Base-by-base conservation (phyloP, 2,888 invertebrate genomes). In the Drosophila sordidula region DNA sequence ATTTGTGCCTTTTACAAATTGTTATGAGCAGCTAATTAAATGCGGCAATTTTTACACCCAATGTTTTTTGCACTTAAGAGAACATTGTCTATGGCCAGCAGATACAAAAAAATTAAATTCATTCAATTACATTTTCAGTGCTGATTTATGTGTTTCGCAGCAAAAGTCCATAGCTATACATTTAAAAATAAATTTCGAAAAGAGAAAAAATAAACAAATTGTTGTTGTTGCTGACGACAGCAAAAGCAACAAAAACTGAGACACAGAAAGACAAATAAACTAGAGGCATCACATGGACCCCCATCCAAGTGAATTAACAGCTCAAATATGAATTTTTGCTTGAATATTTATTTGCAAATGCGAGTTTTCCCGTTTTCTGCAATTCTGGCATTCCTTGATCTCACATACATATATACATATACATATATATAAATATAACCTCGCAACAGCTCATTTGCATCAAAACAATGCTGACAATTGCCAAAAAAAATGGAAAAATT, bases 201-300 rank as follows among this genome's bases (percentile, higher is more conserved):
- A 25, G n/a, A 56, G 26, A 26, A 44, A 66, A 70, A 75, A 81
- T 81, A 82, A 78, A 81, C 87, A 82, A 65, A 46, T 52, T 38
- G 22, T 38, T 55, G 56, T 26, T 62, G 25, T 22, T 73, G 52
- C 63, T 61, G 50, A 83, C 89, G 89, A 88, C 77, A 88, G 89
- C 87, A 57, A 12, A 44, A 29, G 18, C 25, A 55, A 51, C 6
- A 39, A 0, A 46, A 29, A 34, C 8, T 8, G 32, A 25, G 14
- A 8, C 26, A 26, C 6, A 26, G 6, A 39, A 64, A 72, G 47
- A 49, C 64, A 80, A 73, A 80, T 70, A 68, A 80, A 80, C 70
- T 44, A 26, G 22, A 38, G 29, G 22, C 64, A 71, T 14, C 32
- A 26, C 38, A 44, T 75, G 56, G 18, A 58, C n/a, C 46, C 29